A percentile compares a stretch with the other conserved stretches of the same genome.
Conservation (phyloP, 1,140 invertebrate species). For the Drosophila repleta region DNA sequence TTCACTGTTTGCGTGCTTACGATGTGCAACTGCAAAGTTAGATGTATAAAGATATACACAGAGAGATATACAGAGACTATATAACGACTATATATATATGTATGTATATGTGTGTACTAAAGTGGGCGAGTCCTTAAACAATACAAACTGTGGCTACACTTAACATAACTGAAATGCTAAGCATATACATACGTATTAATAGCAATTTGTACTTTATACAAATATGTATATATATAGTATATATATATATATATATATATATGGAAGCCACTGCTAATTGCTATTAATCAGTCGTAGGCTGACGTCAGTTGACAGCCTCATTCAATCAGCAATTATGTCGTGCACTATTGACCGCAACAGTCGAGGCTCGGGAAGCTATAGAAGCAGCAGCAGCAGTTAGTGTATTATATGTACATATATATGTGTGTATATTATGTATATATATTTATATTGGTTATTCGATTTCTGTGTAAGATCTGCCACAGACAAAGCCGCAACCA, state of each 20-base stretch:
- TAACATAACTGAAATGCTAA: not conserved
- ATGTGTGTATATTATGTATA: too few relatives aligned
- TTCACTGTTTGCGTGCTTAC: constrained; percentile 7
- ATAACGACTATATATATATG: not conserved
- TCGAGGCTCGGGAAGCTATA: not conserved
- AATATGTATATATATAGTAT: not conserved
- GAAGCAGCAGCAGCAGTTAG: not conserved
- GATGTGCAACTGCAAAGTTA: constrained; percentile 7
- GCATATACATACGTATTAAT: constrained; percentile 1
- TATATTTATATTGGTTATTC: constrained; percentile 5
- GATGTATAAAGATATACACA: not conserved
- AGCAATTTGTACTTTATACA: too few relatives aligned
- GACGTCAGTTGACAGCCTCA: constrained; percentile 65
- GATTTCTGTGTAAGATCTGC: constrained; percentile 44
- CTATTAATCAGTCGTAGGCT: constrained; percentile 67
- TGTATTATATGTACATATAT: not conserved
- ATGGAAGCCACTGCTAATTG: constrained; percentile 56
- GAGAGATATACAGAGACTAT: not conserved
- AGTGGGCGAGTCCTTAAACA: not conserved
- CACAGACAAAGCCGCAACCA: constrained; percentile 15
- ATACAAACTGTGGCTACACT: not conserved
- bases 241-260: constrained; percentile 2
- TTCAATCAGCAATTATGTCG: constrained; percentile 64
- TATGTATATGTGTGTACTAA: not conserved
- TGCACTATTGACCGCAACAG: constrained; percentile 60